Evolutionary conservation across 2,797 vertebrate species (phyloP).

Genomic region (Psittacula echo): DNA sequence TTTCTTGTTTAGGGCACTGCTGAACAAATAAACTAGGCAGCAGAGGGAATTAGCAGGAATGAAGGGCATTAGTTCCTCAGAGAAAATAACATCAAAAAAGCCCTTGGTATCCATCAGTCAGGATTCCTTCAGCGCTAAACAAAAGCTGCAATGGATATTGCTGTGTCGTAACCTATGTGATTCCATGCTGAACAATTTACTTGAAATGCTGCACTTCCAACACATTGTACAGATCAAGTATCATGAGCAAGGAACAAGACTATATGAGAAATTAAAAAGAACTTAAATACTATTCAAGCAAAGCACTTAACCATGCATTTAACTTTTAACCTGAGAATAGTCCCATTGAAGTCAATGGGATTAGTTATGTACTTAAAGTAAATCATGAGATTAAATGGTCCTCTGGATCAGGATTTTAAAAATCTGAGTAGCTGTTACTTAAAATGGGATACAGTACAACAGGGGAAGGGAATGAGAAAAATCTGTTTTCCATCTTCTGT

Average conservation of each 20-base stretch:
- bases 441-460: not conserved
- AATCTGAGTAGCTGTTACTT: constrained; percentile 3
- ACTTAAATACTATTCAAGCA: constrained; percentile 19
- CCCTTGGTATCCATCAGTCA: constrained; percentile 40
- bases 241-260: not conserved
- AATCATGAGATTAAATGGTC: constrained; percentile 6
- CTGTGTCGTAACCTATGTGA: constrained; percentile 8
- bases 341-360: not conserved
- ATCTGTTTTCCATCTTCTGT: constrained; percentile 29
- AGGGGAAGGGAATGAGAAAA: not conserved
- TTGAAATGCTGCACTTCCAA: not conserved
- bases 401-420: constrained; percentile 32
- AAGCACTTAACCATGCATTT: constrained; percentile 16
- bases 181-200: constrained; percentile 22
- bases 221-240: not conserved
- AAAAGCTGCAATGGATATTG: constrained; percentile 36
- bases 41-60: constrained; percentile 60
- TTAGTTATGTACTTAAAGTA: not conserved
- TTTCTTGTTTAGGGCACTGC: constrained; percentile 59
- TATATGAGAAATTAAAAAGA: constrained; percentile 13
- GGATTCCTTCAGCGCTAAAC: constrained; percentile 25
- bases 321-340: constrained; percentile 40
- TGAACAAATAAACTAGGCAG: constrained; percentile 65
- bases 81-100: constrained; percentile 44
- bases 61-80: constrained; percentile 56